Evolutionary conservation across 1,140 invertebrate genomes (phyloP), one percentile per base, ranked within the genome.

Genomic region (Platyscapa corneri): DNA sequence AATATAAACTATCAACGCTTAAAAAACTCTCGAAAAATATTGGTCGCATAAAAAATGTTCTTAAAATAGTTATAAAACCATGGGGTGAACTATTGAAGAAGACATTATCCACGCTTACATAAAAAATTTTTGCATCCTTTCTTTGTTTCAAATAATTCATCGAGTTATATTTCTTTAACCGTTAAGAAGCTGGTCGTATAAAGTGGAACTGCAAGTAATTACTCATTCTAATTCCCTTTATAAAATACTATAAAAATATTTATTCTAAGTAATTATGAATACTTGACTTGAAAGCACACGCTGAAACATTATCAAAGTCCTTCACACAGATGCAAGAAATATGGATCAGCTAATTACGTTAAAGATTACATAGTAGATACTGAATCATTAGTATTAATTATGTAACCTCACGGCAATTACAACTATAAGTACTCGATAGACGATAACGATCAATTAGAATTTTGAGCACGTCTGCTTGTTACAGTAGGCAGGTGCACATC

Each of bases 381-480:
- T 23, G 10, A 53, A 77, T 77, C 32, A 42, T 77, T 60, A 34
- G 56, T 53, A 60, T 79, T 79, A 64, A 79, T 79, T 64, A 64
- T 27, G 39, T 23, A 39, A 23, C 30, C n/a, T n/a, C 46, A 30
- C 23, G 77, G 32, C 74, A 82, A 82, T 82, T 72, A 70, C 18
- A 74, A 46, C 23, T 37, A 37, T n/a, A 30, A 72, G 23, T 46
- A 27, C 46, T 72, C 67, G 67, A 82, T 72, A 32, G 80, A 37
- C 74, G 65, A 82, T 82, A 82, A 72, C 46, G 49, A 82, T 74
- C 65, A 74, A 82, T 82, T 82, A 49, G 65, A 64, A 79, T 79
- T 79, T 64, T 37, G 32, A 74, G 30, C 65, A 74, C 34, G 56
- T 79, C 34, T 74, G 70, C 23, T 39, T 32, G 8, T 39, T 79